phyloP scores from a whole-genome alignment of 2,113 vertebrate species.

The Rattus rattus region DNA sequence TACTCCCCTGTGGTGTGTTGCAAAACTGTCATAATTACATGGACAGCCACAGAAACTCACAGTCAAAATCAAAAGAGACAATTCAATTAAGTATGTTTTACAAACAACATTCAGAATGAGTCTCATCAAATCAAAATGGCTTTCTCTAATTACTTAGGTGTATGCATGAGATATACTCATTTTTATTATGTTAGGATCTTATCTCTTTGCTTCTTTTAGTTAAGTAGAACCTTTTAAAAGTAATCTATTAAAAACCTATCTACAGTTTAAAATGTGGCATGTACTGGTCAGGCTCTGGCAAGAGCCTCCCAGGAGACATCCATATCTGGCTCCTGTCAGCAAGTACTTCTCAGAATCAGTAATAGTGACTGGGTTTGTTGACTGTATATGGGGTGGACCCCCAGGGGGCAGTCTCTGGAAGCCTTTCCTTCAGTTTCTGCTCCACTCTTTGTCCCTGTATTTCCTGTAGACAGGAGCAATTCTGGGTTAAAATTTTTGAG shows the following conservation, averaged over 20 bases:
- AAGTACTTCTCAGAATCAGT: too few species aligned
- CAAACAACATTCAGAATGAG: conserved; percentile 63
- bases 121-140: conserved; percentile 42
- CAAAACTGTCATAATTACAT: conserved; percentile 79
- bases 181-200: conserved; percentile 24
- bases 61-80: conserved; percentile 74
- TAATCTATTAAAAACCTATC: background rate
- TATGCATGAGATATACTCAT: background rate
- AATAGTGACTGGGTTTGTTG: too few species aligned
- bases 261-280: background rate
- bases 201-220: background rate
- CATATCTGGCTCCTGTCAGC: too few species aligned
- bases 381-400: too few species aligned
- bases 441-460: too few species aligned
- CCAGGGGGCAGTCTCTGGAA: too few species aligned
- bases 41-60: conserved; percentile 60
- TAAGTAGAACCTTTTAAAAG: conserved; percentile 17
- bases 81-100: conserved; percentile 72
- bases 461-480: too few species aligned
- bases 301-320: too few species aligned
- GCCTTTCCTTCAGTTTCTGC: too few species aligned
- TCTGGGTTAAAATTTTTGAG: too few species aligned
- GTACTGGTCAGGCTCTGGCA: too few species aligned
- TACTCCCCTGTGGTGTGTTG: conserved; percentile 38
- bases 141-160: conserved; percentile 45